Conservation (phyloP, 2,888 invertebrate species). For the Drosophila quasianomalipes region DNA sequence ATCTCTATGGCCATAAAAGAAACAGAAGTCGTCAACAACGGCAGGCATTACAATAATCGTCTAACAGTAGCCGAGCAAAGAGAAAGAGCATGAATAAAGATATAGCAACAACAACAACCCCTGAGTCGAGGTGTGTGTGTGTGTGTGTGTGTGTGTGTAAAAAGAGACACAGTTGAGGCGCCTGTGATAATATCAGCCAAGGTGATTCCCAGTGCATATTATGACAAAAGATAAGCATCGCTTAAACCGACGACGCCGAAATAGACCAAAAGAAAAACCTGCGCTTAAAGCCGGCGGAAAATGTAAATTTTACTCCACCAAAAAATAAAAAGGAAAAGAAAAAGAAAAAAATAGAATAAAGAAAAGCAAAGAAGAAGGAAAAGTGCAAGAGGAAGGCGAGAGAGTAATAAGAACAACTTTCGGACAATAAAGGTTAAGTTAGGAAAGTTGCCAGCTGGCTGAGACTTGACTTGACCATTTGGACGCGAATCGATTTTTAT, state of each 20-base stretch:
- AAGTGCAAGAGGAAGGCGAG: constrained; percentile 20
- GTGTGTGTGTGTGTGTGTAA: constrained; percentile 10
- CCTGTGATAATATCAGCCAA: constrained; percentile 73
- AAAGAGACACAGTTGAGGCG: constrained; percentile 45
- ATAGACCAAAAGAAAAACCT: constrained; percentile 27
- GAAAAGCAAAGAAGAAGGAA: constrained; percentile 36
- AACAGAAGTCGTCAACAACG: constrained; percentile 43
- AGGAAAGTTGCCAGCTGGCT: constrained; percentile 66
- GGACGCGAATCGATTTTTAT: constrained; percentile 81
- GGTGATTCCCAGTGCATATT: constrained; percentile 82
- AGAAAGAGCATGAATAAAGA: constrained; percentile 16
- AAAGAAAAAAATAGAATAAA: constrained; percentile 23
- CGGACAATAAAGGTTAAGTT: constrained; percentile 81
- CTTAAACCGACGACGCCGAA: constrained; percentile 54
- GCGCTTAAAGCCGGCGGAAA: constrained; percentile 66
- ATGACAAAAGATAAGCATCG: constrained; percentile 81
- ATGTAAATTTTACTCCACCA: constrained; percentile 67
- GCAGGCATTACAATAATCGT: constrained; percentile 51
- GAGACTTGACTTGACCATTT: constrained; percentile 28
- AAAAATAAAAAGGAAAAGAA: constrained; percentile 31
- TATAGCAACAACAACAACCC: constrained; percentile 13
- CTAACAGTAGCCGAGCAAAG: constrained; percentile 54
- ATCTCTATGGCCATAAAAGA: constrained; percentile 22
- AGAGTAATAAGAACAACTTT: constrained; percentile 75
- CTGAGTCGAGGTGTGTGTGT: constrained; percentile 31